Conservation (phyloP, 2,888 invertebrate species). For the Drosophila buzzatii region DNA sequence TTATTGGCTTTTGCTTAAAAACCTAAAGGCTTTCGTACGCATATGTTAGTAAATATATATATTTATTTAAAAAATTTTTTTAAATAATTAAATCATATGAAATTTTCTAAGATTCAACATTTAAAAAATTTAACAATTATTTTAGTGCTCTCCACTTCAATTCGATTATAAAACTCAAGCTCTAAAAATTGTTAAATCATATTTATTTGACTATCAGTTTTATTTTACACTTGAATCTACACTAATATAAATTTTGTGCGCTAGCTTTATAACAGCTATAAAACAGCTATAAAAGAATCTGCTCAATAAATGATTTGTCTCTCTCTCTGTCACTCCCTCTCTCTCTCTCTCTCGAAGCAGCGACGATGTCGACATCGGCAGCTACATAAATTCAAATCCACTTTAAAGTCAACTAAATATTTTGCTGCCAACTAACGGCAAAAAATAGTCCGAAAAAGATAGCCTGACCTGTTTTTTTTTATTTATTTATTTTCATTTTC, state of each 20-base stretch:
- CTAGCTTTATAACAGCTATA: not conserved
- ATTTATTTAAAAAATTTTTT: too few species aligned
- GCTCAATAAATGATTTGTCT: constrained; percentile 4
- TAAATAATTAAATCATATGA: not conserved
- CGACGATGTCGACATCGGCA: not conserved
- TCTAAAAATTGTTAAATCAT: not conserved
- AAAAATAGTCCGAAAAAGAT: constrained; percentile 17
- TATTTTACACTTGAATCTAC: not conserved
- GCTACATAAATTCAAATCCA: constrained; percentile 19
- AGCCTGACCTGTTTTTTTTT: constrained; percentile 6
- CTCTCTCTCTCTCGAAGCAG: too few species aligned
- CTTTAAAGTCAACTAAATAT: constrained; percentile 17
- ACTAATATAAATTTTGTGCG: not conserved
- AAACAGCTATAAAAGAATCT: constrained; percentile 4
- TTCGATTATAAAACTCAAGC: not conserved
- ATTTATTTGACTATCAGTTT: not conserved
- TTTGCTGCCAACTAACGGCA: constrained; percentile 31
- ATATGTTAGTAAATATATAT: too few species aligned
- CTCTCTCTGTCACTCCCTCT: not conserved
- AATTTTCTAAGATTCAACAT: not conserved
- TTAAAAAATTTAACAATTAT: not conserved
- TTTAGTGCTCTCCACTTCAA: not conserved
- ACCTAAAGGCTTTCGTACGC: too few species aligned
- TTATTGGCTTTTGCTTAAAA: too few species aligned
- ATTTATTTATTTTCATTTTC: not conserved